phyloP scores from a whole-genome alignment of 2,797 vertebrate species.

The Danio tinwini region DNA sequence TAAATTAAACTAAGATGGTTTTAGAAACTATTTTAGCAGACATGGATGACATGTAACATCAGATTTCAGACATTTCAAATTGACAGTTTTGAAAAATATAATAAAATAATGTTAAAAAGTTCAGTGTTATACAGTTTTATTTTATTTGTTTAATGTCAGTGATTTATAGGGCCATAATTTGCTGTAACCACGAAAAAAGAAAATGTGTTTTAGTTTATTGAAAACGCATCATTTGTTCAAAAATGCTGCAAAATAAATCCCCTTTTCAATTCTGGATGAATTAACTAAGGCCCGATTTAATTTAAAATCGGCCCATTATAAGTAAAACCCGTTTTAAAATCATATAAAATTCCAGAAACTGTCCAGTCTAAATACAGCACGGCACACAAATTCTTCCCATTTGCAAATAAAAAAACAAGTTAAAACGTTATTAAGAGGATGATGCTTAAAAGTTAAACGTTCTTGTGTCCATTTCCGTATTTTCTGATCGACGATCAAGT shows the following conservation, averaged over 20 bases:
- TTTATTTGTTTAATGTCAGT: background rate
- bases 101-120: background rate
- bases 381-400: background rate
- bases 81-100: background rate
- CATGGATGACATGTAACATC: background rate
- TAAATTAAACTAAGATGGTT: background rate
- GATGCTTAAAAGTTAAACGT: background rate
- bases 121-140: background rate
- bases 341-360: conserved; percentile 2
- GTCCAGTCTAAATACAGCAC: background rate
- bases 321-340: background rate
- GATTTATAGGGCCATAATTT: background rate
- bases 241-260: background rate
- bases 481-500: background rate
- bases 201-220: conserved; percentile 13
- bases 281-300: background rate
- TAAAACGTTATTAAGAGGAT: background rate
- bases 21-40: background rate
- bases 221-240: conserved; percentile 12
- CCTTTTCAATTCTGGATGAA: background rate
- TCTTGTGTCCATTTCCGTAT: background rate
- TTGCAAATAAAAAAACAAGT: background rate
- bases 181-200: background rate
- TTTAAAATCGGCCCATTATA: background rate
- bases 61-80: background rate